phyloP scores from a whole-genome alignment of 2,797 vertebrate species.

The Triplophysa bombifrons region DNA sequence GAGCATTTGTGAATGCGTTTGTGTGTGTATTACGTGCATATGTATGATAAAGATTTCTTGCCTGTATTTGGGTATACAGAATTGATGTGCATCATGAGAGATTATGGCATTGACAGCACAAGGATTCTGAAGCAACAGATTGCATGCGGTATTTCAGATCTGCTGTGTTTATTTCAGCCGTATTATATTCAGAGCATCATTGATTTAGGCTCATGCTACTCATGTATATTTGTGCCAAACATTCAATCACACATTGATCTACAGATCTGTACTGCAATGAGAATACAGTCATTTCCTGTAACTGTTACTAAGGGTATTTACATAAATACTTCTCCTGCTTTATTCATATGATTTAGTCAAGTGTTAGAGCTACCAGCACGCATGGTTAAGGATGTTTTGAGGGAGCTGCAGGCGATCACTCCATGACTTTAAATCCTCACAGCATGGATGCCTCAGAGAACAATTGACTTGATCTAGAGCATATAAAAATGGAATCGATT shows the following conservation, averaged over 20 bases:
- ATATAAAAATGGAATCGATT: slow-evolving; percentile 7
- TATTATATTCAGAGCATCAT: slow-evolving; percentile 5
- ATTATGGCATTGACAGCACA: slow-evolving; percentile 40
- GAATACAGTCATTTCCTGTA: not conserved
- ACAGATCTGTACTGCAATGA: slow-evolving; percentile 1
- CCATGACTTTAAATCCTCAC: slow-evolving; percentile 18
- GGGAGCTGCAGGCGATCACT: slow-evolving; percentile 5
- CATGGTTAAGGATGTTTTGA: slow-evolving; percentile 11
- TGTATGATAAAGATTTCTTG: slow-evolving; percentile 5
- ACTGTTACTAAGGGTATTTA: not conserved
- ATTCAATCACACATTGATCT: not conserved
- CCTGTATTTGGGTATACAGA: slow-evolving; percentile 22
- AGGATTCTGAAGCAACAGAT: slow-evolving; percentile 53
- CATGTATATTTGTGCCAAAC: slow-evolving; percentile 14
- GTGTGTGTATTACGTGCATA: slow-evolving; percentile 22
- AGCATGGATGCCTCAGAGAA: slow-evolving; percentile 16
- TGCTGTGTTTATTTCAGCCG: not conserved
- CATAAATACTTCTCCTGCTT: not conserved
- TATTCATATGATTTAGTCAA: not conserved
- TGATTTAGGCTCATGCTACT: not conserved
- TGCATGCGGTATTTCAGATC: slow-evolving; percentile 37
- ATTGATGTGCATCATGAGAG: slow-evolving; percentile 36
- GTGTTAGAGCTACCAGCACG: not conserved
- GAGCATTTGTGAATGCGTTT: slow-evolving; percentile 34
- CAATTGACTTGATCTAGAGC: not conserved